These are phyloP conservation scores for Tigriopus californicus DNA, from an alignment of 2,888 invertebrate genomes.

Conservation along the genomic window DNA sequence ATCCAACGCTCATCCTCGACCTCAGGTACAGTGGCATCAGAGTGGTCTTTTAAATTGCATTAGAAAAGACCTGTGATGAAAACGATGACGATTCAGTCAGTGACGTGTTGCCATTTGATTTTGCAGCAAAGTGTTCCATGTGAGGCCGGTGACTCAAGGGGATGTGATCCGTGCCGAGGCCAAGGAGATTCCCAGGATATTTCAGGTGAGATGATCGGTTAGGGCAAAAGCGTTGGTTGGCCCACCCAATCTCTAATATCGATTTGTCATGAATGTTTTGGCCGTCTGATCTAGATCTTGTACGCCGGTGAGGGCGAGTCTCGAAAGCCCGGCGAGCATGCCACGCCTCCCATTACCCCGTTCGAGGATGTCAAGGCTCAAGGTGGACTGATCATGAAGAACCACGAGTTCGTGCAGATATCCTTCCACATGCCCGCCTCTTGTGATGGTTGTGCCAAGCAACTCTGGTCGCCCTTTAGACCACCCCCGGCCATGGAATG, in stretches of 20 bases:
- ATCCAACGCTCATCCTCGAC: constrained; percentile 85
- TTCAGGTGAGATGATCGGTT: constrained; percentile 39
- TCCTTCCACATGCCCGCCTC: constrained; percentile 95
- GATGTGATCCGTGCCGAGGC: constrained; percentile 97
- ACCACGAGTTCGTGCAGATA: constrained; percentile 89
- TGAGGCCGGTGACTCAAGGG: constrained; percentile 92
- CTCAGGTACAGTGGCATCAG: constrained; percentile 63
- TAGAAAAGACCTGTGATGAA: neutral
- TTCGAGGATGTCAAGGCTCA: constrained; percentile 20
- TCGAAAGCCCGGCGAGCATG: constrained; percentile 29
- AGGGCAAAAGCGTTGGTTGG: too few species aligned
- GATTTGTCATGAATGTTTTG: too few species aligned
- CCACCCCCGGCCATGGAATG: constrained; percentile 96
- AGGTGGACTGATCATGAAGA: constrained; percentile 24
- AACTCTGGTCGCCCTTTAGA: constrained; percentile 91
- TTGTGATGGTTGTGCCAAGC: constrained; percentile 92
- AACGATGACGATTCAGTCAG: neutral
- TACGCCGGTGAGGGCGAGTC: constrained; percentile 90
- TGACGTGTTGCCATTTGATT: too few species aligned
- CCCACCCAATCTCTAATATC: too few species aligned
- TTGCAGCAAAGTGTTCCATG: constrained; percentile 67
- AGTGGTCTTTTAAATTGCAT: neutral
- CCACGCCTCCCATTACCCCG: constrained; percentile 14
- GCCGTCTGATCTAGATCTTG: constrained; percentile 41
- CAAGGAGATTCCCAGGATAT: constrained; percentile 96